These are phyloP conservation scores for Manis javanica DNA, from an alignment of 2,797 vertebrate genomes.

Conservation along the genomic window DNA sequence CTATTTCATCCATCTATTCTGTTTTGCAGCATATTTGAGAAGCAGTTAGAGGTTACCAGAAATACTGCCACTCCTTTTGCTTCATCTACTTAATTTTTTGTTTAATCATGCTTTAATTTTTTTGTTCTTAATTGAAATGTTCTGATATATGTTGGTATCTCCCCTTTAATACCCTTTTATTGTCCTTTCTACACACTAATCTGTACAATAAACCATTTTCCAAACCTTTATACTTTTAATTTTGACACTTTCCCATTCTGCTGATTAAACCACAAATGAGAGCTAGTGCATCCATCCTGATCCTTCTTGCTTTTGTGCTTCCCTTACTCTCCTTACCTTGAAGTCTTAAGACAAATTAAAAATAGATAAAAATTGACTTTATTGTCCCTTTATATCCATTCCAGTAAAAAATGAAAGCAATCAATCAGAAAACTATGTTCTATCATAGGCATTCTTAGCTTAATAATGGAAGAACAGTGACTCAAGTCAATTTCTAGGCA, in stretches of 20 bases:
- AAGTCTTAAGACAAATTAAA: not conserved
- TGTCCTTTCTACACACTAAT: not conserved
- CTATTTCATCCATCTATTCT: not conserved
- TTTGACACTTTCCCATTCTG: not conserved
- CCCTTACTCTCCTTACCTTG: not conserved
- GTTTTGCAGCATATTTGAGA: not conserved
- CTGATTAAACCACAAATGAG: not conserved
- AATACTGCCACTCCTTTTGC: not conserved
- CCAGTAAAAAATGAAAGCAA: not conserved
- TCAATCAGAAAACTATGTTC: not conserved
- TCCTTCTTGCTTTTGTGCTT: not conserved
- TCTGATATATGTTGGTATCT: not conserved
- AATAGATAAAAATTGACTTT: not conserved
- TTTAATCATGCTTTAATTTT: not conserved
- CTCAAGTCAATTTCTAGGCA: not conserved
- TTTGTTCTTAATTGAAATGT: not conserved
- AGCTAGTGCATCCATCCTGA: not conserved
- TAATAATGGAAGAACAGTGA: not conserved
- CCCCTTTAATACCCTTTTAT: not conserved
- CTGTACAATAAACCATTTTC: not conserved
- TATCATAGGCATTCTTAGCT: not conserved
- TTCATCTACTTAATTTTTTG: not conserved
- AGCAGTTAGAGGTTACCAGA: not conserved
- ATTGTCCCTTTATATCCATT: not conserved
- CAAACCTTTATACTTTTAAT: not conserved